Percentiles rank a stretch among this genome's conserved stretches.
Evolutionary conservation across 2,888 invertebrate species (phyloP).

Genomic region (Agrochola lychnidis): DNA sequence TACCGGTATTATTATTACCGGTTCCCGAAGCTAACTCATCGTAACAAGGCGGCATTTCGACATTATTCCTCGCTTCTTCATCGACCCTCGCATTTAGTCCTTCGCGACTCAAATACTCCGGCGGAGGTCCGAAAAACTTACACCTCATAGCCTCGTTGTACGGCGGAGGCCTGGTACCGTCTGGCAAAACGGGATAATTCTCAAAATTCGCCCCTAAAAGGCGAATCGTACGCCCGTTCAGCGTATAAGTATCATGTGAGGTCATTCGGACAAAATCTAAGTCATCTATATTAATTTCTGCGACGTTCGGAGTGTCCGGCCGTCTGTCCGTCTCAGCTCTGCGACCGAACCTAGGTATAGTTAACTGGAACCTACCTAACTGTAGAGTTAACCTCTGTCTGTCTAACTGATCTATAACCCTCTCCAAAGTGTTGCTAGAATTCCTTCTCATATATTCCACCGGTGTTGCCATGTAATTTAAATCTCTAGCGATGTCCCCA

Average conservation of each 20-base stretch:
- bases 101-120: conserved; percentile 82
- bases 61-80: conserved; percentile 78
- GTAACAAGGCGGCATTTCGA: conserved; percentile 86
- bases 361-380: conserved; percentile 83
- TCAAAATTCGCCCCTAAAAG: conserved; percentile 85
- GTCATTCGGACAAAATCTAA: conserved; percentile 80
- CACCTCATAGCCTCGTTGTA: conserved; percentile 85
- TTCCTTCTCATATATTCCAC: conserved; percentile 76
- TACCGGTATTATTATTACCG: conserved; percentile 35
- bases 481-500: conserved; percentile 71
- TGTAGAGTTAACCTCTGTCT: conserved; percentile 80
- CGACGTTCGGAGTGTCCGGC: conserved; percentile 85
- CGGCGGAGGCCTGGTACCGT: conserved; percentile 79
- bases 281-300: conserved; percentile 82
- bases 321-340: conserved; percentile 70
- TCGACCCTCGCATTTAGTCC: conserved; percentile 75
- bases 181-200: conserved; percentile 76
- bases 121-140: conserved; percentile 87
- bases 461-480: conserved; percentile 80
- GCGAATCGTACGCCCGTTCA: conserved; percentile 85
- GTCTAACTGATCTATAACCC: conserved; percentile 77
- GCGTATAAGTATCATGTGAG: conserved; percentile 84
- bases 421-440: conserved; percentile 74
- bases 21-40: conserved; percentile 75
- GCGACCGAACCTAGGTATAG: conserved; percentile 79